Percentiles rank a stretch among this genome's conserved stretches.
Evolutionary conservation across 2,797 vertebrate genomes (phyloP).

Genomic region (Argya squamiceps): DNA sequence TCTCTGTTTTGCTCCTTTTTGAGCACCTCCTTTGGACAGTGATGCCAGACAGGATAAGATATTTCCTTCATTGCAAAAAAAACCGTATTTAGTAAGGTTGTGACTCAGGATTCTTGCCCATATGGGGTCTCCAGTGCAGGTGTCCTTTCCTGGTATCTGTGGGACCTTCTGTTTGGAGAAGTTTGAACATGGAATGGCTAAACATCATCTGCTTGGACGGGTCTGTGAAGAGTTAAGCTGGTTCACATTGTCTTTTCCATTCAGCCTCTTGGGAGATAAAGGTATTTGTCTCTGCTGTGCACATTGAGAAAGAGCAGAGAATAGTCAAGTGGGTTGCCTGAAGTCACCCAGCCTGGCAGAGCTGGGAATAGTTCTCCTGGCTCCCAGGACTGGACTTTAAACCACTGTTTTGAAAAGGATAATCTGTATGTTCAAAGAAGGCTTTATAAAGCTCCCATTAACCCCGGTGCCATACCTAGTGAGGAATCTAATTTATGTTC

Average conservation of each 20-base stretch:
- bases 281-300: neutral
- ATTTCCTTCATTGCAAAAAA: neutral
- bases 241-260: neutral
- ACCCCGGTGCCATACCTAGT: slow-evolving; percentile 22
- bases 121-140: neutral
- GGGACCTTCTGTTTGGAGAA: neutral
- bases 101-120: neutral
- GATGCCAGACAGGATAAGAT: neutral
- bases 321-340: neutral
- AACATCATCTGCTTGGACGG: neutral
- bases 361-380: slow-evolving; percentile 26
- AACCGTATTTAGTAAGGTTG: fast-evolving
- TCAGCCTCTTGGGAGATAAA: neutral
- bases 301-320: neutral
- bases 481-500: slow-evolving; percentile 65
- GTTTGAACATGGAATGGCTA: neutral
- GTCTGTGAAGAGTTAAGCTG: neutral
- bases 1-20: neutral
- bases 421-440: slow-evolving; percentile 58
- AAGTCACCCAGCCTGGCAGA: slow-evolving; percentile 23
- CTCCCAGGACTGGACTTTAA: slow-evolving; percentile 45
- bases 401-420: slow-evolving; percentile 50
- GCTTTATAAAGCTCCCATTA: slow-evolving; percentile 63
- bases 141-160: neutral
- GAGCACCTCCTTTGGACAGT: neutral